Conservation (phyloP, 2,113 vertebrate species). For the Phrynosoma blainvillii region DNA sequence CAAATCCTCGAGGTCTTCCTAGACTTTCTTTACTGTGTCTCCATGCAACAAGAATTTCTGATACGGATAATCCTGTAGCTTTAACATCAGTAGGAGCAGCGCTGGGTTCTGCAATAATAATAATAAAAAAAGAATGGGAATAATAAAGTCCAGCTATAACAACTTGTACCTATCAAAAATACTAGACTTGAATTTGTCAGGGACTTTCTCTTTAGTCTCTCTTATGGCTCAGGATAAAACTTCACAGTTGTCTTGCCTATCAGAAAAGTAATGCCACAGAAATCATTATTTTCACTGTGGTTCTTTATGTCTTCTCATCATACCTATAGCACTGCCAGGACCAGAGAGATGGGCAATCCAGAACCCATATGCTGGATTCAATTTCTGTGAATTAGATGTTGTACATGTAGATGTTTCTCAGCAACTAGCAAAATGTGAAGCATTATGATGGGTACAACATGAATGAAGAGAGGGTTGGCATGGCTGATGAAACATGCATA, state of each 20-base stretch:
- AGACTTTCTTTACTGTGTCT: slow-evolving; percentile 87
- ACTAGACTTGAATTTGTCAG: slow-evolving; percentile 28
- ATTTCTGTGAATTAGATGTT: background rate
- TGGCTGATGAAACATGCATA: background rate
- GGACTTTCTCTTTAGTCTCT: slow-evolving; percentile 44
- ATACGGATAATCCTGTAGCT: slow-evolving; percentile 87
- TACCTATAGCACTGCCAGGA: slow-evolving; percentile 30
- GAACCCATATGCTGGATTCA: slow-evolving; percentile 7
- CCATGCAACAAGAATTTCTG: slow-evolving; percentile 92
- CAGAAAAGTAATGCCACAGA: slow-evolving; percentile 59
- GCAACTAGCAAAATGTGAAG: background rate
- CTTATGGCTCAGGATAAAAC: slow-evolving; percentile 43
- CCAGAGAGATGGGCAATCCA: slow-evolving; percentile 26
- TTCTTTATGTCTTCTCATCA: slow-evolving; percentile 45
- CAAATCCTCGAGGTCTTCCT: slow-evolving; percentile 92
- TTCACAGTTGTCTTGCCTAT: slow-evolving; percentile 40
- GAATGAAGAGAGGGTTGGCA: background rate
- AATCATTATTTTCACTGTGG: slow-evolving; percentile 45
- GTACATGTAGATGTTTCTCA: background rate
- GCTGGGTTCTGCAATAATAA: slow-evolving; percentile 86
- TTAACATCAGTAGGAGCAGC: slow-evolving; percentile 88
- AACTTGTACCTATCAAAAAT: slow-evolving; percentile 57
- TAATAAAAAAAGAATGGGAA: slow-evolving; percentile 57
- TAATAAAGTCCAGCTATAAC: slow-evolving; percentile 57
- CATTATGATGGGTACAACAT: background rate